Evolutionary conservation across 2,113 vertebrate species (phyloP).

Genomic region (Nesoenas mayeri): DNA sequence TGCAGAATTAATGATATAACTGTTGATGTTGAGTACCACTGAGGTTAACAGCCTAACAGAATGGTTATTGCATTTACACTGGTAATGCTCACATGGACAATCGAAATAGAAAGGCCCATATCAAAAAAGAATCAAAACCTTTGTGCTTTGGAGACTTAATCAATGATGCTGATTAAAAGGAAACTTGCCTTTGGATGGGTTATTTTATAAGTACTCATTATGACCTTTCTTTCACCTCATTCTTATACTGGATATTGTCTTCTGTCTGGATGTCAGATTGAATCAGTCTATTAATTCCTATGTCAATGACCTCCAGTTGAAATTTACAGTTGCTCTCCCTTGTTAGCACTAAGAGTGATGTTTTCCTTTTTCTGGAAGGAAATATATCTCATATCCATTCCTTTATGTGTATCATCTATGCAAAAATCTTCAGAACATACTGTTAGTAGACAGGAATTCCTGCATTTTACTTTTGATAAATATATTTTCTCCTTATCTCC

Average conservation of each 20-base stretch:
- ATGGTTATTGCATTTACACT: neutral
- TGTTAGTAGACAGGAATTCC: neutral
- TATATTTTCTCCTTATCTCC: neutral
- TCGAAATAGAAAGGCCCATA: neutral
- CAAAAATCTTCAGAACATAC: neutral
- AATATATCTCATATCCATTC: neutral
- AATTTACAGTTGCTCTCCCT: neutral
- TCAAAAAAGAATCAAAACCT: neutral
- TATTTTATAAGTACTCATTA: neutral
- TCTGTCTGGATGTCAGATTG: neutral
- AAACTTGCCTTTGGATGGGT: neutral
- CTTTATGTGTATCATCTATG: neutral
- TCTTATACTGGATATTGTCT: neutral
- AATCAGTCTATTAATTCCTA: neutral
- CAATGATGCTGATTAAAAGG: neutral
- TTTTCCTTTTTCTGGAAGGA: neutral
- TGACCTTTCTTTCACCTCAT: neutral
- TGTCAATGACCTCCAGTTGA: neutral
- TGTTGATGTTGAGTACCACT: neutral
- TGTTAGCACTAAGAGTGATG: neutral
- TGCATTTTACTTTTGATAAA: neutral
- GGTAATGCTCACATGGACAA: fast-evolving
- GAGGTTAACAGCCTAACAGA: neutral
- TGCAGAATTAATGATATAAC: neutral
- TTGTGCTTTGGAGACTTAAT: neutral